phyloP scores from a whole-genome alignment of 2,797 vertebrate genomes.

The Peromyscus eremicus region DNA sequence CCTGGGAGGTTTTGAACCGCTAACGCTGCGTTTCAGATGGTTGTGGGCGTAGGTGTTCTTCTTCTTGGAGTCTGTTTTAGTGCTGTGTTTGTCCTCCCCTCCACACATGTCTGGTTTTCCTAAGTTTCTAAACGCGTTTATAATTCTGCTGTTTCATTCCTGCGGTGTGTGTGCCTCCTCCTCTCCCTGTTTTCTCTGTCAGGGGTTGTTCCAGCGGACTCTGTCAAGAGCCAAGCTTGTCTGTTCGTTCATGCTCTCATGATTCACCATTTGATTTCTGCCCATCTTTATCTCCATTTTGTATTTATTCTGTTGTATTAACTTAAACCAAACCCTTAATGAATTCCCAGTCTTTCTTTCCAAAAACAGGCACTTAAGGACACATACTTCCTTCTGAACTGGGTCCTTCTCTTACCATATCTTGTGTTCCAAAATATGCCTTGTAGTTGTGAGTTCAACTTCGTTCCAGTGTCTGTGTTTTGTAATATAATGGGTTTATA shows the following conservation, averaged over 20 bases:
- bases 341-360: constrained; percentile 5
- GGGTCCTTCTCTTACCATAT: neutral
- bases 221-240: neutral
- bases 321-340: neutral
- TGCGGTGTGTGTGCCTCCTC: neutral
- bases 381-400: constrained; percentile 10
- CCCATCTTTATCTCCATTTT: neutral
- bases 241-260: neutral
- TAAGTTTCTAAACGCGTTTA: neutral
- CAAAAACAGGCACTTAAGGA: constrained; percentile 18
- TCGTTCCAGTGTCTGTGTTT: neutral
- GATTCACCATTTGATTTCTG: neutral
- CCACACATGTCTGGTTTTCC: constrained; percentile 7
- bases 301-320: neutral
- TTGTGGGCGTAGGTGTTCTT: neutral
- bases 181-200: neutral
- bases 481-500: constrained; percentile 19
- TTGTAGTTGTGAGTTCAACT: constrained; percentile 9
- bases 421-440: neutral
- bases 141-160: neutral
- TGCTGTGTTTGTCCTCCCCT: neutral
- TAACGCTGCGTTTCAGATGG: neutral
- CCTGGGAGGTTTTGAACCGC: neutral
- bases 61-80: neutral
- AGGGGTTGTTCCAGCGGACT: neutral